phyloP scores from a whole-genome alignment of 2,113 vertebrate species.

The Nothocercus julius region DNA sequence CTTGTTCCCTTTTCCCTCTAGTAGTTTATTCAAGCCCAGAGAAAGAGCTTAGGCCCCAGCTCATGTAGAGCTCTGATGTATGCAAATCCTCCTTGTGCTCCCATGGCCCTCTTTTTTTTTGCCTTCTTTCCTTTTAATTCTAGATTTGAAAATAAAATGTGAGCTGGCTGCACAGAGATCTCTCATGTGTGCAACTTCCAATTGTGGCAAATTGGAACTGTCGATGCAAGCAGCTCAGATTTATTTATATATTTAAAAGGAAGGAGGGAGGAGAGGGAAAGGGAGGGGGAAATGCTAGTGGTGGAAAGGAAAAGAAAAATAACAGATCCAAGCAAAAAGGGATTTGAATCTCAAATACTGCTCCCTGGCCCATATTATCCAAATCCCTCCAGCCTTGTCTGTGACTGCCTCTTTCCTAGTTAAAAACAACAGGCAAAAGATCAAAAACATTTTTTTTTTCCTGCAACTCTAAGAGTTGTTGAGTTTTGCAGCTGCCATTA shows the following conservation, averaged over 20 bases:
- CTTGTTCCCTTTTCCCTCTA: conserved; percentile 54
- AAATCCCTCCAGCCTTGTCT: conserved; percentile 62
- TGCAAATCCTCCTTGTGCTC: conserved; percentile 76
- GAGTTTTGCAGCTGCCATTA: conserved; percentile 57
- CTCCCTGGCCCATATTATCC: conserved; percentile 61
- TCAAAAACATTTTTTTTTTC: conserved; percentile 25
- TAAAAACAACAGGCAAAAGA: conserved; percentile 63
- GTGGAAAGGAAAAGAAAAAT: conserved; percentile 54
- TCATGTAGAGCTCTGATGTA: conserved; percentile 70
- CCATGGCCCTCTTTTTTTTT: conserved; percentile 45
- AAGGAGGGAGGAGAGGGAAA: conserved; percentile 40
- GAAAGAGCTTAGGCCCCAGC: conserved; percentile 62
- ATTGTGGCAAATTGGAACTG: conserved; percentile 77
- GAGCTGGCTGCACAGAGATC: conserved; percentile 70
- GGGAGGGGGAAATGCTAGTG: not conserved
- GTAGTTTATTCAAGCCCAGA: conserved; percentile 56
- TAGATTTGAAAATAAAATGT: conserved; percentile 78
- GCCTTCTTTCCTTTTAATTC: conserved; percentile 68
- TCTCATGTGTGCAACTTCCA: conserved; percentile 76
- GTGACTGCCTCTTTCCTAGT: conserved; percentile 52
- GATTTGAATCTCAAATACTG: conserved; percentile 70
- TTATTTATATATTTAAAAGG: conserved; percentile 75
- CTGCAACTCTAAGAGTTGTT: conserved; percentile 1
- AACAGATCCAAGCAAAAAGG: conserved; percentile 61
- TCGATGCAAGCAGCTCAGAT: conserved; percentile 72